Conservation (phyloP, 1,140 invertebrate species). For the Gryon sp. region DNA sequence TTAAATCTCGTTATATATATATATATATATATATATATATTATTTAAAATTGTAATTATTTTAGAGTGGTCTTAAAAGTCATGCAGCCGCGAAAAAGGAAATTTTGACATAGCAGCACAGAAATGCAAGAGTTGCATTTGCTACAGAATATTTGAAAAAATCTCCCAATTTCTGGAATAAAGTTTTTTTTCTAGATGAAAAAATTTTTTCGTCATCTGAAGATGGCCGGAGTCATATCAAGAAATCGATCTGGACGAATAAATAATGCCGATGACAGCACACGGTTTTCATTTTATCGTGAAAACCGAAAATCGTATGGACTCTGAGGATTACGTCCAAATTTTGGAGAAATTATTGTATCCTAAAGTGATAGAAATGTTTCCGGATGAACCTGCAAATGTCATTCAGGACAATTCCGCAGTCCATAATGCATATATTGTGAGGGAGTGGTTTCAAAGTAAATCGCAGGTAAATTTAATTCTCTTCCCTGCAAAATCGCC, state of each 20-base stretch:
- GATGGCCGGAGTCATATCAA: neutral
- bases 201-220: neutral
- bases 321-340: neutral
- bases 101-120: no score
- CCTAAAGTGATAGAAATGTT: neutral
- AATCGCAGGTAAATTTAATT: neutral
- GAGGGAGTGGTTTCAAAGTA: neutral
- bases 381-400: neutral
- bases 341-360: neutral
- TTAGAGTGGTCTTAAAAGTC: no score
- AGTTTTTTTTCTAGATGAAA: neutral
- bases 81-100: no score
- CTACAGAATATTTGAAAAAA: neutral
- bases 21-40: no score
- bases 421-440: conserved; percentile 4
- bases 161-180: neutral
- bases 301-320: neutral
- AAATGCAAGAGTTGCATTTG: no score
- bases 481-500: conserved; percentile 4
- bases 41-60: no score
- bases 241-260: neutral
- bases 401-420: neutral
- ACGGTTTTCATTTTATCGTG: neutral
- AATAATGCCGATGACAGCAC: neutral
- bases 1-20: no score